These are phyloP conservation scores for Aulostomus chinensis DNA, from an alignment of 2,797 vertebrate species.

Conservation along the genomic window DNA sequence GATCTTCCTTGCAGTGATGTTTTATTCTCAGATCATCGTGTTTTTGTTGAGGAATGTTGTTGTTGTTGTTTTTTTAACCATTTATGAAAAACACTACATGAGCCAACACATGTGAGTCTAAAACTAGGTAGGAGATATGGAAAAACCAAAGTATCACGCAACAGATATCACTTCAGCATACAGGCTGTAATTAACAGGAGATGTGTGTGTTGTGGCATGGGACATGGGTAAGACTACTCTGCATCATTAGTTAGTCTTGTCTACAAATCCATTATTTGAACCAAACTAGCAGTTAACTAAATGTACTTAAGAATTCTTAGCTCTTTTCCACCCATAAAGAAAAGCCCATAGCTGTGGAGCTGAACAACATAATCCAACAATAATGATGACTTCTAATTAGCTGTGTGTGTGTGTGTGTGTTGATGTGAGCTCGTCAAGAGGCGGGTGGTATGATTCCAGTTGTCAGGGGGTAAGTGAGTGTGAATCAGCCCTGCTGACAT, in stretches of 20 bases:
- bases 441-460: conserved; percentile 76
- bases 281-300: conserved; percentile 58
- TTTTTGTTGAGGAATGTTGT: no score
- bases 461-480: conserved; percentile 78
- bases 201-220: not conserved
- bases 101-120: no score
- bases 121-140: no score
- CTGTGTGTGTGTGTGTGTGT: conserved; percentile 31
- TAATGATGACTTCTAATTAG: conserved; percentile 77
- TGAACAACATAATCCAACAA: conserved; percentile 76
- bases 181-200: not conserved
- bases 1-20: no score
- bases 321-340: conserved; percentile 58
- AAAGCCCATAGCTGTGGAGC: conserved; percentile 64
- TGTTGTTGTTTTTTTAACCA: no score
- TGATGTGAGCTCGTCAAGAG: conserved; percentile 68
- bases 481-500: conserved; percentile 76
- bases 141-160: no score
- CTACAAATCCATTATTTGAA: conserved; percentile 66
- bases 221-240: conserved; percentile 10
- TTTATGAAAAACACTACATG: no score
- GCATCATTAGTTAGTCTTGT: conserved; percentile 44
- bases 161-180: not conserved
- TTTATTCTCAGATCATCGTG: no score
- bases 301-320: conserved; percentile 69